Conservation (phyloP, 2,113 vertebrate species). For the Typhlomys cinereus region DNA sequence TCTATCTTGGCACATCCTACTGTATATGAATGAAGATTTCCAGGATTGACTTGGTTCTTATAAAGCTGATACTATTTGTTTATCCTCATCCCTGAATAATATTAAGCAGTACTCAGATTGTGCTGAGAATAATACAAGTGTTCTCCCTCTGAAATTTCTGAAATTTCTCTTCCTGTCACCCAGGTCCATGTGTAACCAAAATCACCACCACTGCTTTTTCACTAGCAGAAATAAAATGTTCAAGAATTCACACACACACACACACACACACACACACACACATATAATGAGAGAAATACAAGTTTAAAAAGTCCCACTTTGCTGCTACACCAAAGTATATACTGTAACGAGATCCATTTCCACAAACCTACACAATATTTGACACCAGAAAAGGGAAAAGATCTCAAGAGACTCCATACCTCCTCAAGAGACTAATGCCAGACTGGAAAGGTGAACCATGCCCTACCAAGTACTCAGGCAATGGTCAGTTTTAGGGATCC, state of each 20-base stretch:
- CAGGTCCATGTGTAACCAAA: background rate
- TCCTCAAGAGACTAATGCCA: too few relatives aligned
- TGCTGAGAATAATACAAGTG: background rate
- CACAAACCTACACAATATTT: too few relatives aligned
- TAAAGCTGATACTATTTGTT: background rate
- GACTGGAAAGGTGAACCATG: too few relatives aligned
- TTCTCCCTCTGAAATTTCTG: constrained; percentile 1
- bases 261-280: too few relatives aligned
- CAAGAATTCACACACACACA: background rate
- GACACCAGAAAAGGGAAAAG: too few relatives aligned
- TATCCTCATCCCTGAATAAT: background rate
- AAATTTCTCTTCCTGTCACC: background rate
- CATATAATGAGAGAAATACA: constrained; percentile 6
- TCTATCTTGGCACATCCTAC: background rate
- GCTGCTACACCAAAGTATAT: too few relatives aligned
- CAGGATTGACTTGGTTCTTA: background rate
- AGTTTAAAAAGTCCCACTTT: background rate
- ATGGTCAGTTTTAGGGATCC: too few relatives aligned
- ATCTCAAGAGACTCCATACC: too few relatives aligned
- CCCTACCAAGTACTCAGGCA: too few relatives aligned
- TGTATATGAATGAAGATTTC: background rate
- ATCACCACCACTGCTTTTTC: background rate
- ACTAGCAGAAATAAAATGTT: background rate
- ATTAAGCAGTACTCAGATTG: background rate
- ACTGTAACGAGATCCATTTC: too few relatives aligned